Conservation (phyloP, 2,888 invertebrate genomes). For the Sialis fuliginosa region DNA sequence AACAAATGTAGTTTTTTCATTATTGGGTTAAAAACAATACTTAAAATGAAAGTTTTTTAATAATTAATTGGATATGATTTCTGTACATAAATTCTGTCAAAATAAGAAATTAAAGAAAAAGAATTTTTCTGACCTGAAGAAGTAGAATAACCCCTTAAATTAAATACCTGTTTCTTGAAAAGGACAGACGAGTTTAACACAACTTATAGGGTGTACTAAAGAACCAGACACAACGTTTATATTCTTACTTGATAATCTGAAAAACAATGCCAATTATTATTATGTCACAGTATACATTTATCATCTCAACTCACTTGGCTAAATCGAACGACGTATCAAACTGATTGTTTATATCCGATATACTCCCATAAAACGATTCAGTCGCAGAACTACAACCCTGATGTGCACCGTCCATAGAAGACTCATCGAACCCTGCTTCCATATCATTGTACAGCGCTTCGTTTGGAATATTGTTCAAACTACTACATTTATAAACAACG, state of each 20-base stretch:
- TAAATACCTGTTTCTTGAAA: background rate
- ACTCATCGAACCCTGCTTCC: background rate
- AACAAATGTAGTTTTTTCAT: too few species aligned
- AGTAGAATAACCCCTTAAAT: too few species aligned
- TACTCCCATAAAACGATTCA: conserved; percentile 1
- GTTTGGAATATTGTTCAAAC: background rate
- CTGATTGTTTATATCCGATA: background rate
- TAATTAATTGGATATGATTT: too few species aligned
- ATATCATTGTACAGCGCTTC: background rate
- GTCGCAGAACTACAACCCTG: background rate
- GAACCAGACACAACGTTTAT: too few species aligned
- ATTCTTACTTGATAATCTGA: background rate
- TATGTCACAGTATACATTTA: background rate
- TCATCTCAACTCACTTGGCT: background rate
- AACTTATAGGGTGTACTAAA: background rate
- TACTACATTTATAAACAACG: background rate
- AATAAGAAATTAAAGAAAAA: too few species aligned
- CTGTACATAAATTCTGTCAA: too few species aligned
- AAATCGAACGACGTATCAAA: background rate
- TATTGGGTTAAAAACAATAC: too few species aligned
- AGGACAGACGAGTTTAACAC: background rate
- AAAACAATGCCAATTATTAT: background rate
- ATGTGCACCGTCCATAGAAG: background rate
- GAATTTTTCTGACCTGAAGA: too few species aligned
- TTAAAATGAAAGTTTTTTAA: too few species aligned